These are phyloP conservation scores for Alaudala cheleensis DNA, from an alignment of 2,113 vertebrate species.

Conservation along the genomic window DNA sequence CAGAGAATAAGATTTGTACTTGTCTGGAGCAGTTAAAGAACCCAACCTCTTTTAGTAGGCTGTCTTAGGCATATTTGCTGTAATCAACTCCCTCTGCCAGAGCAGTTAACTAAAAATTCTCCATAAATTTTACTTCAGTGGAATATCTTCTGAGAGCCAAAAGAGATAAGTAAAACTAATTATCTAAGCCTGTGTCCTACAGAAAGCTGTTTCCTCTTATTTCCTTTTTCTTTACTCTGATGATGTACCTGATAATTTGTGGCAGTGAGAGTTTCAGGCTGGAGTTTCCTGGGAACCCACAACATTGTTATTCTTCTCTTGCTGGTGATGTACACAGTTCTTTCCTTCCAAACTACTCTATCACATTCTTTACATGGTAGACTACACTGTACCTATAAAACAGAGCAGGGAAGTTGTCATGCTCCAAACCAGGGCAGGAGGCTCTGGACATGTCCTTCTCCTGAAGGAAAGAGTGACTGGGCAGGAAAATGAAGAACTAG, in stretches of 20 bases:
- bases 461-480: fast-evolving
- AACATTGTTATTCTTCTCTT: fast-evolving
- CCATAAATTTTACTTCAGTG: not conserved
- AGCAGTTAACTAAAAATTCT: not conserved
- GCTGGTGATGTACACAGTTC: not conserved
- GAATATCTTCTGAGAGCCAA: not conserved
- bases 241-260: not conserved
- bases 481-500: not conserved
- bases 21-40: not conserved
- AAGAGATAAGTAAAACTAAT: not conserved
- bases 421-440: not conserved
- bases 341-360: not conserved
- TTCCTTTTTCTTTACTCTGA: not conserved
- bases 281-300: not conserved
- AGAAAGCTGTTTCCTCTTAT: not conserved
- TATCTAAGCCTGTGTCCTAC: not conserved
- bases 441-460: not conserved
- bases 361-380: fast-evolving
- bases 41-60: not conserved
- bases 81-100: not conserved
- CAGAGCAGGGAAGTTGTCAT: not conserved
- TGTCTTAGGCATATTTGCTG: not conserved
- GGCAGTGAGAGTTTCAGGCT: not conserved
- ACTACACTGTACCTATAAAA: not conserved
- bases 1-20: not conserved